Evolutionary conservation across 2,797 vertebrate species (phyloP).

Genomic region (Chelonia mydas): DNA sequence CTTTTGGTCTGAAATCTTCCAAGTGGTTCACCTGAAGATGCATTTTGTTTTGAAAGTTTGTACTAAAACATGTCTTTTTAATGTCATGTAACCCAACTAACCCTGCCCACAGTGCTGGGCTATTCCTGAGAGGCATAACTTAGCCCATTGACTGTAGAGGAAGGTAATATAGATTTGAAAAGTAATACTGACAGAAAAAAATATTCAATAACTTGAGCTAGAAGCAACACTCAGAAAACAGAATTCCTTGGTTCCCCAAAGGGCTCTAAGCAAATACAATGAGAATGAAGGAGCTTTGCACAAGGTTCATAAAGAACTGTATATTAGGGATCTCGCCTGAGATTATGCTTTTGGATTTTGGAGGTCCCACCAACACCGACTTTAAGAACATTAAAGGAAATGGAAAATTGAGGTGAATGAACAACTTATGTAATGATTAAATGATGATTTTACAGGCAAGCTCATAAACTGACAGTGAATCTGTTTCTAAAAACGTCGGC

Average conservation of each 20-base stretch:
- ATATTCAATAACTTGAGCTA: not conserved
- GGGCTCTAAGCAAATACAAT: not conserved
- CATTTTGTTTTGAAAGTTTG: not conserved
- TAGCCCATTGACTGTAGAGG: not conserved
- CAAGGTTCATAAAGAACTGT: not conserved
- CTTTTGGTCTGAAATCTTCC: not conserved
- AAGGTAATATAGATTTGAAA: not conserved
- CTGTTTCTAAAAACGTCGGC: not conserved
- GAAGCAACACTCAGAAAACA: not conserved
- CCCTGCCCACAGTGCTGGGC: not conserved
- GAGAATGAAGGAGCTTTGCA: not conserved
- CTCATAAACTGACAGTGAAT: not conserved
- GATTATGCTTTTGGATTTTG: not conserved
- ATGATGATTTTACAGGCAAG: not conserved
- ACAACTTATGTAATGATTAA: not conserved
- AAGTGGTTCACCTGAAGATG: not conserved
- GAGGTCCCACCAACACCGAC: not conserved
- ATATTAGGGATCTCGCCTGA: not conserved
- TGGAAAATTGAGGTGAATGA: not conserved
- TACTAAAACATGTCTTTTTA: not conserved
- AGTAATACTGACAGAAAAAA: accelerated
- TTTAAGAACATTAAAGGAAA: not conserved
- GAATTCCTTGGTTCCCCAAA: not conserved
- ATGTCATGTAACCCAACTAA: not conserved
- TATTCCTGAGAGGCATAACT: not conserved